Percentiles rank a stretch among this genome's conserved stretches.
phyloP scores from a whole-genome alignment of 2,113 vertebrate genomes.

The Strix aluco region DNA sequence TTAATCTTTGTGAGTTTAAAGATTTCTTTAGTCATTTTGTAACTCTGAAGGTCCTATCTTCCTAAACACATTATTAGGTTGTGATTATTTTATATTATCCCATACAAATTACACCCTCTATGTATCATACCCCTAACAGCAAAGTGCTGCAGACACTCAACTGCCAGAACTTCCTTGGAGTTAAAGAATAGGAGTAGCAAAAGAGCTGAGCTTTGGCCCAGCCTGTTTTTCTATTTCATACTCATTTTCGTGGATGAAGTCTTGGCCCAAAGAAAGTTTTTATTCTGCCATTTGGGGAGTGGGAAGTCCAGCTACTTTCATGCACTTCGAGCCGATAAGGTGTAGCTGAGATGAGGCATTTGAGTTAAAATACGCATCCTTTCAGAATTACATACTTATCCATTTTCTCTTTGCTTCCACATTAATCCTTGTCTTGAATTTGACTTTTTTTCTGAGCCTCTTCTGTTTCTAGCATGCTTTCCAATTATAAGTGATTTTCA shows the following conservation, averaged over 20 bases:
- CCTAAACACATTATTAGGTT: background rate
- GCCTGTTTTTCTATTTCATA: background rate
- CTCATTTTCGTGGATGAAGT: background rate
- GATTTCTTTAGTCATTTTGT: background rate
- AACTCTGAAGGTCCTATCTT: background rate
- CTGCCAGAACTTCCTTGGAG: background rate
- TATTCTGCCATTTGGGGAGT: background rate
- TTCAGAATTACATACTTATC: background rate
- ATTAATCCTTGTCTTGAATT: background rate
- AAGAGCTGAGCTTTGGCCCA: background rate
- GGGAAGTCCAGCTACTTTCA: background rate
- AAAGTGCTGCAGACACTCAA: background rate
- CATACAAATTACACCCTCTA: background rate
- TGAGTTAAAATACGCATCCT: conserved; percentile 6
- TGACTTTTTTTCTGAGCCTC: background rate
- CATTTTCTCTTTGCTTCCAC: background rate
- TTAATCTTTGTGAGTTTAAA: background rate
- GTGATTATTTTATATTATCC: background rate
- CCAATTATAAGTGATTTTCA: background rate
- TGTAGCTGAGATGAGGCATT: background rate
- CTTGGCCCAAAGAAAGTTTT: background rate
- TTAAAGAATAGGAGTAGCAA: background rate
- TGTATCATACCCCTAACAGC: background rate
- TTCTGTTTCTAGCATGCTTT: conserved; percentile 7
- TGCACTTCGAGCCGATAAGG: background rate